A percentile compares a stretch with the other conserved stretches of the same genome.
Evolutionary conservation across 2,888 invertebrate genomes (phyloP).

Genomic region (Metacarcinus magister): DNA sequence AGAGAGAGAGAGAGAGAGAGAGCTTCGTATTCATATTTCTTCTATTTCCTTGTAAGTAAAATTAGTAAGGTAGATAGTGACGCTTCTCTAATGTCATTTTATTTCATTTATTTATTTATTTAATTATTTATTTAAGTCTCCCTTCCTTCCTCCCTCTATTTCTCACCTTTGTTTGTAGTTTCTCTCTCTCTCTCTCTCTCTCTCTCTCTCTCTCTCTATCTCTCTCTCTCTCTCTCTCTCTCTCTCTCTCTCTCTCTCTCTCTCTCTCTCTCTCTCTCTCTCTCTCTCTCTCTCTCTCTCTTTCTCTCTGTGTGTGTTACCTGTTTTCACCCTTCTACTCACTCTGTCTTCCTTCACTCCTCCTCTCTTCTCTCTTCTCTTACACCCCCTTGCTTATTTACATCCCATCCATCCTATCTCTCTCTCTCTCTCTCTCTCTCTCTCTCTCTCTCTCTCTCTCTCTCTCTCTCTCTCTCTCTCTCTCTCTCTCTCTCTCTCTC

Average conservation of each 20-base stretch:
- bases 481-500: no score
- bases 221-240: no score
- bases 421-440: neutral
- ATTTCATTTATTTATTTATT: no score
- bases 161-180: neutral
- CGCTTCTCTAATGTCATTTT: no score
- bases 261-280: no score
- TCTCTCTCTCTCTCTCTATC: no score
- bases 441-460: neutral
- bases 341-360: neutral
- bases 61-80: neutral
- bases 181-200: neutral
- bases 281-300: no score
- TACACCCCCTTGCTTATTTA: neutral
- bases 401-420: neutral
- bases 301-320: no score
- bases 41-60: neutral
- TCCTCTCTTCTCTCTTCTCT: neutral
- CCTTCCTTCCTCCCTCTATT: neutral
- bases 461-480: no score
- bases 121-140: no score
- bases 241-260: no score
- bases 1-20: no score
- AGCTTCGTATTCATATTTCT: neutral
- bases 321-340: neutral